These are phyloP conservation scores for Python bivittatus DNA, from an alignment of 2,113 vertebrate genomes.

Conservation along the genomic window DNA sequence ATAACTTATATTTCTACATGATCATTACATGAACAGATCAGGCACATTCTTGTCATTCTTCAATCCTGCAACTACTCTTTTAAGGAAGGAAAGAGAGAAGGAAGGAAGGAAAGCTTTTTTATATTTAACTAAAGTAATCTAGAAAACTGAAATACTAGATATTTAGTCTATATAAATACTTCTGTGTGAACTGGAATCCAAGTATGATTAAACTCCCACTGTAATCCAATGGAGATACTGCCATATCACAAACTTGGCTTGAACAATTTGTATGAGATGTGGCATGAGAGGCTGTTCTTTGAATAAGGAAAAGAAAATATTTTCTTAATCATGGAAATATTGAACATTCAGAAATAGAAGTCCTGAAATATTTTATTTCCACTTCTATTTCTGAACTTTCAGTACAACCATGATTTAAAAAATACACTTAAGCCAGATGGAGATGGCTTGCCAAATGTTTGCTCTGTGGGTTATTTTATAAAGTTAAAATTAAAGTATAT, in stretches of 20 bases:
- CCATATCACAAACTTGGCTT: background rate
- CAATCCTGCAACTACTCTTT: background rate
- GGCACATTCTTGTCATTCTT: background rate
- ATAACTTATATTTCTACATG: background rate
- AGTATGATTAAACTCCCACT: background rate
- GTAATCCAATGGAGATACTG: background rate
- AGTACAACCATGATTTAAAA: background rate
- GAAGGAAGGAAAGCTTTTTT: background rate
- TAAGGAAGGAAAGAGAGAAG: no score
- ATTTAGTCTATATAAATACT: background rate
- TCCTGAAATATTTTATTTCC: background rate
- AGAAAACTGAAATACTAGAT: background rate
- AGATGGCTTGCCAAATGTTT: constrained; percentile 7
- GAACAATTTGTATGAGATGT: background rate
- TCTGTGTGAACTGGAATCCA: background rate
- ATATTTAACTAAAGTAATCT: background rate
- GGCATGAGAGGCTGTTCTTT: background rate
- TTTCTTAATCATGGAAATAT: background rate
- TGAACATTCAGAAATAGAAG: background rate
- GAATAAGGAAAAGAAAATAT: background rate
- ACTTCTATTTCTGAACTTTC: background rate
- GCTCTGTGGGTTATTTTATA: constrained; percentile 13
- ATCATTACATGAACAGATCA: background rate
- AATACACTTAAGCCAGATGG: background rate
- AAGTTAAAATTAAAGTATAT: constrained; percentile 1